Conservation (phyloP, 1,140 invertebrate species). For the Bombyx mandarina region DNA sequence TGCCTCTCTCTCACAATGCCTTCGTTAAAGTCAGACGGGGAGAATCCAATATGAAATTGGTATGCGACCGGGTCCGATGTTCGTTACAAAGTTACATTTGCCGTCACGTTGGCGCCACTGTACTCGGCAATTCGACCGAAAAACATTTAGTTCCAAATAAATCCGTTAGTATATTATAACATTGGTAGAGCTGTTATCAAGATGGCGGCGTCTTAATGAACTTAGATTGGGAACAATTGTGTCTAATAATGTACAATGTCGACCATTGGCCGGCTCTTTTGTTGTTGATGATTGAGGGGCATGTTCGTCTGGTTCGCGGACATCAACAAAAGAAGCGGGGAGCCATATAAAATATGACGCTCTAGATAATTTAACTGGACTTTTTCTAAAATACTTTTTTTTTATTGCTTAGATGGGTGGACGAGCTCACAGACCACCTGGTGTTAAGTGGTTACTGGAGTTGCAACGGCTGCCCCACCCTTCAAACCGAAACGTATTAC, state of each 20-base stretch:
- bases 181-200: constrained; percentile 10
- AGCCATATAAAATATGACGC: too few relatives aligned
- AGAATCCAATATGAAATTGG: constrained; percentile 18
- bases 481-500: too few relatives aligned
- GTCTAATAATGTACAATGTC: constrained; percentile 10
- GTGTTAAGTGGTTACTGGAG: neutral
- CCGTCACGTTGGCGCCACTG: neutral
- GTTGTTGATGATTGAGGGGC: too few relatives aligned
- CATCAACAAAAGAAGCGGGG: too few relatives aligned
- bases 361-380: too few relatives aligned
- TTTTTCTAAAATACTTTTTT: too few relatives aligned
- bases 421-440: neutral
- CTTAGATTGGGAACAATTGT: constrained; percentile 18
- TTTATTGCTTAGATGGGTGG: too few relatives aligned
- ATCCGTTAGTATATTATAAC: neutral
- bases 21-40: constrained; percentile 8
- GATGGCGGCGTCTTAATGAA: constrained; percentile 20
- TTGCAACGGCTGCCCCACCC: too few relatives aligned
- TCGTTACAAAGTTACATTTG: constrained; percentile 5
- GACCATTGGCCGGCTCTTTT: too few relatives aligned
- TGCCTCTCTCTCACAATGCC: neutral
- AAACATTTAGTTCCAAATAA: neutral
- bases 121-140: neutral
- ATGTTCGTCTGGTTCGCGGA: too few relatives aligned
- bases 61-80: constrained; percentile 12